Evolutionary conservation across 2,113 vertebrate genomes (phyloP).

Genomic region (Orycteropus afer): DNA sequence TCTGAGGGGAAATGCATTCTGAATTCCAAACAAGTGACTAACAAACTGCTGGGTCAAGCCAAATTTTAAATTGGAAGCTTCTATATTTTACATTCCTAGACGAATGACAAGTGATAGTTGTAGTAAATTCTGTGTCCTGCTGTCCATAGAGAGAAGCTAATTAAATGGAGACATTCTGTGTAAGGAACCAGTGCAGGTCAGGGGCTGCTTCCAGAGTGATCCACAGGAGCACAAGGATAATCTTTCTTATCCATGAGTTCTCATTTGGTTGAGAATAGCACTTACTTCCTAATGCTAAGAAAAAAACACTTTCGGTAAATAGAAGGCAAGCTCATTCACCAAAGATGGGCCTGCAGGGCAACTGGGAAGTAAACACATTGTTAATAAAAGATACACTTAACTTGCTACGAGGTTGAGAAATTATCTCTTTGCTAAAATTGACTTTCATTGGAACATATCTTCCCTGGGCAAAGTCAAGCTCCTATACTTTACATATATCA

Average conservation of each 20-base stretch:
- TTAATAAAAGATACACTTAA: not conserved
- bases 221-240: not conserved
- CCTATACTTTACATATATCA: not conserved
- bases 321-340: conserved; percentile 58
- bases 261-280: not conserved
- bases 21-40: conserved; percentile 63
- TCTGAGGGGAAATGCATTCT: not conserved
- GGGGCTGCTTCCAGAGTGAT: not conserved
- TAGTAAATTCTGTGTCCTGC: conserved; percentile 1
- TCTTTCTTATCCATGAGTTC: not conserved
- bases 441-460: not conserved
- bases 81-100: conserved; percentile 71
- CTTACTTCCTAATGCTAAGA: not conserved
- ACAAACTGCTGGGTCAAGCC: conserved; percentile 48
- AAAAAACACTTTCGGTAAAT: conserved; percentile 1
- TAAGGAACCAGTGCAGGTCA: not conserved
- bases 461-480: not conserved
- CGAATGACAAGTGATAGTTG: conserved; percentile 42
- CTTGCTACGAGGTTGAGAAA: not conserved
- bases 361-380: not conserved
- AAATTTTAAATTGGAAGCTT: conserved; percentile 54
- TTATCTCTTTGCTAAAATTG: not conserved
- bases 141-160: not conserved
- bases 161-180: conserved; percentile 39
- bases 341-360: conserved; percentile 6